Evolutionary conservation across 2,113 vertebrate genomes (phyloP).

Genomic region (Polyodon spathula): DNA sequence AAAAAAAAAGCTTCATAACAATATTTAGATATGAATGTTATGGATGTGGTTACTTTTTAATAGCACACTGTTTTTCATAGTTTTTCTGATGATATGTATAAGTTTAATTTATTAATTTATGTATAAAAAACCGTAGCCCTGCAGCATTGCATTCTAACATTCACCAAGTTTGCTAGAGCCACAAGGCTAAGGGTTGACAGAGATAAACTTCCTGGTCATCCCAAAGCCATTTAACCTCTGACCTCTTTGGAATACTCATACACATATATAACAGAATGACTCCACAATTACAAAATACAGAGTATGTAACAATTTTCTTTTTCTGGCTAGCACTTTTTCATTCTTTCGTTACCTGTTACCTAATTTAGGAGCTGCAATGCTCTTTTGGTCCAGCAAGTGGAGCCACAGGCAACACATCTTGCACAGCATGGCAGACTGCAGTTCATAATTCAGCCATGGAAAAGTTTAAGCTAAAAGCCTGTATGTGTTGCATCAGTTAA

Average conservation of each 20-base stretch:
- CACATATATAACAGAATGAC: conserved; percentile 10
- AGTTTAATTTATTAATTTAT: conserved; percentile 28
- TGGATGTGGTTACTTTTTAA: too few relatives aligned
- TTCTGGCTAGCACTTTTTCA: conserved; percentile 5
- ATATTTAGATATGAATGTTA: conserved; percentile 34
- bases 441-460: conserved; percentile 12
- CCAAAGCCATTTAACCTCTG: conserved; percentile 11
- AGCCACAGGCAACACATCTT: neutral
- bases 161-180: conserved; percentile 25
- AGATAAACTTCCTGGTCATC: conserved; percentile 5
- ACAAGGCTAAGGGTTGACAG: conserved; percentile 13
- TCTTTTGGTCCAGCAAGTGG: conserved; percentile 18
- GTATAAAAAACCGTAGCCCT: too few relatives aligned
- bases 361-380: neutral
- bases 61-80: conserved; percentile 37
- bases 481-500: conserved; percentile 14
- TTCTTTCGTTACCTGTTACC: conserved; percentile 5
- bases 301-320: conserved; percentile 4
- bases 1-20: conserved; percentile 27
- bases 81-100: conserved; percentile 24
- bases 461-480: conserved; percentile 7
- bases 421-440: conserved; percentile 1
- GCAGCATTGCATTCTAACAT: too few relatives aligned
- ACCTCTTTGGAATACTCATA: conserved; percentile 25
- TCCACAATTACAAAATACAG: neutral